Evolutionary conservation across 2,888 invertebrate genomes (phyloP), one percentile per base, ranked within the genome.

Genomic region (Tortrix viridana): DNA sequence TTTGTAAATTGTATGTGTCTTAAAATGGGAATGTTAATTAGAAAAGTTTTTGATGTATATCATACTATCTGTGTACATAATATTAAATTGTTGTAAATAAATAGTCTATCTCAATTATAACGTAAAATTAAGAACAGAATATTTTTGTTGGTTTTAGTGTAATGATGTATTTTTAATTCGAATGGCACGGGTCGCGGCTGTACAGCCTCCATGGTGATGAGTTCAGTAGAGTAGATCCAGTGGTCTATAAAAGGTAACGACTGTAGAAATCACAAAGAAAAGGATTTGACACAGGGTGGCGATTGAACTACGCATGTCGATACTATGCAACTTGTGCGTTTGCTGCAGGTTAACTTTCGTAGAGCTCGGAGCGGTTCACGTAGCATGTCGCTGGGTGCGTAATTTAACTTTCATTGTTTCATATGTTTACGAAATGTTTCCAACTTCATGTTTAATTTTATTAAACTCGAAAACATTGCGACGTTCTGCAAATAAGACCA

Each of bases 11-110:
- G 50, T 62, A 62, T 60, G 58, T 52, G 46, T 62, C 58, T 65
- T 46, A 50, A 60, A 54, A 62, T 66, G 67, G 73, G 73, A 78
- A 80, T 85, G 83, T 79, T 82, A 81, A 79, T 77, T 82, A 82
- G 52, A 77, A 82, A 82, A 76, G 81, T 87, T 66, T 49, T 49
- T 41, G 61, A 66, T 86, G n/a, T n/a, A n/a, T n/a, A n/a, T n/a
- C n/a, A n/a, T n/a, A n/a, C 69, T 85, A 72, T 74, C 77, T 87
- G 81, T 84, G 89, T 89, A 89, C 80, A 82, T 88, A 86, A 79
- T 58, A 63, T 83, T 82, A 82, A 85, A 86, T 89, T 88, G 85
- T 88, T 89, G 89, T 90, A 89, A 88, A 89, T 90, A 88, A 80
- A 89, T 88, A 88, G 88, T 88, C 78, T 88, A 90, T 87, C 76